Evolutionary conservation across 2,797 vertebrate genomes (phyloP).

Genomic region (Fistularia commersonii): DNA sequence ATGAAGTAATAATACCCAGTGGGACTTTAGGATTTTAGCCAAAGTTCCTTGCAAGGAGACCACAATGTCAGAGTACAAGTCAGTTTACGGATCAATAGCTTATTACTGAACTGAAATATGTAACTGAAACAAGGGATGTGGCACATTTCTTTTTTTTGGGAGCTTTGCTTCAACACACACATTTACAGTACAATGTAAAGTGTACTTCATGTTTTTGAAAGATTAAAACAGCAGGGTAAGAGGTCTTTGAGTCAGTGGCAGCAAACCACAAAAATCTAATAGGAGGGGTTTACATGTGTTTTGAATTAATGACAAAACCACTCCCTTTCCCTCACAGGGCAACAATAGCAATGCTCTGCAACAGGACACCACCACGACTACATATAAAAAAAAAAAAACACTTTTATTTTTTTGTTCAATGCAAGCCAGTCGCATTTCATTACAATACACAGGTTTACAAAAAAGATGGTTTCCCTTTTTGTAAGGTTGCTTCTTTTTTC

Average conservation of each 20-base stretch:
- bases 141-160: too few species aligned
- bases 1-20: slow-evolving; percentile 20
- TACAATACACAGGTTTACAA: slow-evolving; percentile 57
- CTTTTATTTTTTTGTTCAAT: slow-evolving; percentile 64
- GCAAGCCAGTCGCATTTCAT: slow-evolving; percentile 76
- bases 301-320: slow-evolving; percentile 40
- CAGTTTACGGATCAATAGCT: too few species aligned
- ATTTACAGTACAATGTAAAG: background rate
- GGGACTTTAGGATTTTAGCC: slow-evolving; percentile 16
- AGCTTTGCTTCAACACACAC: too few species aligned
- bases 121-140: too few species aligned
- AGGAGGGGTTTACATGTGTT: slow-evolving; percentile 52
- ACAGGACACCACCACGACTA: slow-evolving; percentile 13
- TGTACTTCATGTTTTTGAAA: slow-evolving; percentile 11
- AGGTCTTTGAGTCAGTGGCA: slow-evolving; percentile 17
- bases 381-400: slow-evolving; percentile 8
- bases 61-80: background rate
- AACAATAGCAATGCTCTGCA: slow-evolving; percentile 24
- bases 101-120: too few species aligned
- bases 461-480: slow-evolving; percentile 35
- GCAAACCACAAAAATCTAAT: slow-evolving; percentile 32
- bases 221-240: slow-evolving; percentile 17
- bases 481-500: slow-evolving; percentile 5
- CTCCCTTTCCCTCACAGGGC: slow-evolving; percentile 25
- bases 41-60: slow-evolving; percentile 6